Evolutionary conservation across 2,113 vertebrate species (phyloP), one percentile per base, ranked within the genome.

Genomic region (Otolemur garnettii): DNA sequence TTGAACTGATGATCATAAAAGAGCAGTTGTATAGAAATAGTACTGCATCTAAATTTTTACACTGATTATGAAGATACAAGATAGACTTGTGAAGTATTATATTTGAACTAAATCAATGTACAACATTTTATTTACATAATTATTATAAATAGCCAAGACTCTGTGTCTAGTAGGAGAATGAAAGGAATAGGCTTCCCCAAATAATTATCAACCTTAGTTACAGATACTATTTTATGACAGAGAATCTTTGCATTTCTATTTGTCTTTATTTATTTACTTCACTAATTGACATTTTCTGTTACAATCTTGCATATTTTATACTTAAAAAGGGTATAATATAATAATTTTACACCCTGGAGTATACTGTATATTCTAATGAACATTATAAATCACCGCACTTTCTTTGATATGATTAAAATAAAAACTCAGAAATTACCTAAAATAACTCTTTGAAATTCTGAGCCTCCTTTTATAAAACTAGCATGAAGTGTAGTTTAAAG

Each of bases 371-470:
- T 26, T 13, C 26, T 86, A 88, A 24, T 83, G 13, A 50, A 4
- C 80, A 35, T 78, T 90, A 62, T 66, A 60, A 89, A 79, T 72
- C 53, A 45, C 82, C 15, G 14, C 22, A 8, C 26, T 19, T 68
- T 91, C 7, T 94, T 80, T 21, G 89, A 5, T 96, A 21, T 69
- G 17, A 93, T 60, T 86, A 74, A 72, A 95, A 82, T 79, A 74
- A 92, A 87, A 94, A 33, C 35, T 92, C 87, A 62, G 91, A 95
- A 94, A 55, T 68, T 82, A 5, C 87, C 57, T 93, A n/a, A 94
- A 84, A 35, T 62, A 91, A 66, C 22, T 84, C 85, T 89, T 68
- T 57, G 28, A 90, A 94, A 86, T 93, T 93, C 6, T 30, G 62
- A 69, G 18, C 12, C n/a, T 4, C 62, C 19, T 84, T 92, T 93